Evolutionary conservation across 2,888 invertebrate species (phyloP).

Genomic region (Trypoxylon attenuatum): DNA sequence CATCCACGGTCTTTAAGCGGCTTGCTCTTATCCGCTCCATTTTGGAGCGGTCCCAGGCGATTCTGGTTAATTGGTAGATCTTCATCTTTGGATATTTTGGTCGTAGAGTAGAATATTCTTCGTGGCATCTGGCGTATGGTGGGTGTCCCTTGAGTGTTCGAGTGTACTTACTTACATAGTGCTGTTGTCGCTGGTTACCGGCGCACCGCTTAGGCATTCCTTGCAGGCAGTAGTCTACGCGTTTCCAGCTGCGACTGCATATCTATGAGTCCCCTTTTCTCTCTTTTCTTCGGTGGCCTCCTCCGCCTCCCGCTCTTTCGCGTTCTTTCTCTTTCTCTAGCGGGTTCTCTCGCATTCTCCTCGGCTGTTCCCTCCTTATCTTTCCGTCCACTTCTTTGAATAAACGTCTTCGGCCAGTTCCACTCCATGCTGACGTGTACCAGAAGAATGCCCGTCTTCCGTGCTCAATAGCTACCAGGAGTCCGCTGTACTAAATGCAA

Average conservation of each 20-base stretch:
- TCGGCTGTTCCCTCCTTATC: conserved; percentile 2
- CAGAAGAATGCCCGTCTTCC: conserved; percentile 37
- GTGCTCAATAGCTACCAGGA: conserved; percentile 1
- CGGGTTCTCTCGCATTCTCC: conserved; percentile 3
- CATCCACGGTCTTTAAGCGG: too few species aligned
- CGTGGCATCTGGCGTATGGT: background rate
- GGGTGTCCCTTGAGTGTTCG: background rate
- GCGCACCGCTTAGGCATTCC: conserved; percentile 52
- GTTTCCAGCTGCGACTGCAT: conserved; percentile 34
- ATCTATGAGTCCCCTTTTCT: conserved; percentile 25
- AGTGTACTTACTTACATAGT: background rate
- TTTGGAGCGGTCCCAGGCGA: background rate
- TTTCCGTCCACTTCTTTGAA: conserved; percentile 30
- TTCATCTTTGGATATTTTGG: background rate
- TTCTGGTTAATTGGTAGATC: background rate
- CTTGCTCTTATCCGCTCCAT: too few species aligned
- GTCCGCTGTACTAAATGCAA: conserved; percentile 22
- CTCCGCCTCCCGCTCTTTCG: background rate
- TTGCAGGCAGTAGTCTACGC: conserved; percentile 29
- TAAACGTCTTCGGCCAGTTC: conserved; percentile 24
- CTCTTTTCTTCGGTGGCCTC: conserved; percentile 11
- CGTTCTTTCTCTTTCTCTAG: conserved; percentile 26
- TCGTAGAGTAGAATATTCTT: background rate
- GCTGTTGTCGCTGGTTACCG: conserved; percentile 15
- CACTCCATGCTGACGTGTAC: conserved; percentile 30